Conservation (phyloP, 53 echinoderm and acorn worm species). For the Glandiceps talaboti region DNA sequence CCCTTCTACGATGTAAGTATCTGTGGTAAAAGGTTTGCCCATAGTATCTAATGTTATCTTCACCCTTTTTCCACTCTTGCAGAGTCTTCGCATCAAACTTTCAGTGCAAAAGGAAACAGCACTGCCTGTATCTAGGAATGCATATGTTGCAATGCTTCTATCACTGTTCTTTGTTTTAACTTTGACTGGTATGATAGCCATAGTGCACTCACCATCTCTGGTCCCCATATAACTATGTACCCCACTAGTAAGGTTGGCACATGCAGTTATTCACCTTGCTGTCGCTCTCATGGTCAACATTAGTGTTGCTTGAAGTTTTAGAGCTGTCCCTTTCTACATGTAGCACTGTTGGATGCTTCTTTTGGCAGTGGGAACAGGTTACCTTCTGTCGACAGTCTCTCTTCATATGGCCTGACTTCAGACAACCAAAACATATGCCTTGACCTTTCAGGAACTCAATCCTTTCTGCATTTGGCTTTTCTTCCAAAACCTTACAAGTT, state of each 20-base stretch:
- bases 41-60: constrained; percentile 32
- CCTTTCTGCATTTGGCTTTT: constrained; percentile 24
- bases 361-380: constrained; percentile 18
- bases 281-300: not conserved
- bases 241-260: not conserved
- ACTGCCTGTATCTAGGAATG: constrained; percentile 26
- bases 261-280: constrained; percentile 8
- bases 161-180: constrained; percentile 16
- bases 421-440: constrained; percentile 47
- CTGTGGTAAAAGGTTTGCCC: constrained; percentile 14
- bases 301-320: no score
- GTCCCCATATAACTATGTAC: not conserved
- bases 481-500: constrained; percentile 19
- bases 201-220: not conserved
- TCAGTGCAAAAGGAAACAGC: constrained; percentile 7
- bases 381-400: constrained; percentile 32
- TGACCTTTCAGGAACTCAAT: constrained; percentile 21
- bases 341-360: constrained; percentile 34
- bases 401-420: constrained; percentile 26
- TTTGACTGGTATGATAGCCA: constrained; percentile 7
- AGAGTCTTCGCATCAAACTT: constrained; percentile 9
- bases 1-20: constrained; percentile 21
- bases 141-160: constrained; percentile 14
- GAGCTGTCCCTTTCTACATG: constrained; percentile 9
- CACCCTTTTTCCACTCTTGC: constrained; percentile 10